Base-by-base conservation (phyloP, 2,888 invertebrate species). In the Drosophila picticornis region DNA sequence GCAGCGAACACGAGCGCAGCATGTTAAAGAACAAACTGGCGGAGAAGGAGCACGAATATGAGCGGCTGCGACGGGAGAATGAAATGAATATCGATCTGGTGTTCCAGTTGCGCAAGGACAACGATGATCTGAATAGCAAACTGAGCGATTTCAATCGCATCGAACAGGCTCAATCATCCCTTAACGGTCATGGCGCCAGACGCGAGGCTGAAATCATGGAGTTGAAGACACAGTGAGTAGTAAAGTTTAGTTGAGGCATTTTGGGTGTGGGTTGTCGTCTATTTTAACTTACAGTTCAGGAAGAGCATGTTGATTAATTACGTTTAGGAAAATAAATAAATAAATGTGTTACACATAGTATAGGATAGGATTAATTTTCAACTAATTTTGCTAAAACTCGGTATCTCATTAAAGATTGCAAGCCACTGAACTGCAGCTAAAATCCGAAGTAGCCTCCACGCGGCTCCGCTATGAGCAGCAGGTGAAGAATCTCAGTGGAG, bases 391-490 rank as follows among this genome's bases (percentile, higher is more conserved):
- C 2, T 22, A 5, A 31, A 40, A 16, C 6, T 43, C 16, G 2
- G 0, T 0, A 22, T 22, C 19, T 56, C 0, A 36, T 58, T 66
- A 9, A 19, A 94, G 95, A 51, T 91, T 96, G 34, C 94, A 95
- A 77, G 95, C 95, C 84, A 94, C 95, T 5, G 97, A 98, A 85
- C 96, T 96, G 83, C 94, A 95, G 31, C 95, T 96, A 66, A 97
- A 96, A 91, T 94, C 96, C 11, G 98, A 98, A 90, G 93, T 98
- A 36, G 95, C 96, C 2, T 96, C 97, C 69, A 96, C 96, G 67
- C 97, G 97, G 92, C 94, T 96, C 93, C 95, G 98, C 61, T 98
- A 97, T 91, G 98, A 98, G 88, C 96, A 96, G 79, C 96, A 97
- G 92, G 95, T 98, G 91, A 96, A 95, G 76, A 95, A 96, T 19